phyloP scores from a whole-genome alignment of 2,797 vertebrate genomes.

The Scyliorhinus canicula region DNA sequence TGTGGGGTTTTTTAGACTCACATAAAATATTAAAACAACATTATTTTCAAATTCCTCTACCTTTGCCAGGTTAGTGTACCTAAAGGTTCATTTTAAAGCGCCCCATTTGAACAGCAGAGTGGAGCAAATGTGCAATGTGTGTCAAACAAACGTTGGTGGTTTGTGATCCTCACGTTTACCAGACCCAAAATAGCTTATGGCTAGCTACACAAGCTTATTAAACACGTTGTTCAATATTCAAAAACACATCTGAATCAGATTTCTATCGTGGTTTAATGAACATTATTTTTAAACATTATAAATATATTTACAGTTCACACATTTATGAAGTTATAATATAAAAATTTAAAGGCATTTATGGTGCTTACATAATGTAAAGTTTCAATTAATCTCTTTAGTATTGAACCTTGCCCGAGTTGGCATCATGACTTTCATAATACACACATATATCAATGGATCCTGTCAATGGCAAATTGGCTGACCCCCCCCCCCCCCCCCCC shows the following conservation, averaged over 20 bases:
- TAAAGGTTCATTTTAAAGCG: neutral
- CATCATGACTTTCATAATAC: neutral
- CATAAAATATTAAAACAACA: neutral
- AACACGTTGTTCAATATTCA: neutral
- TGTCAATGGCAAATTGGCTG: neutral
- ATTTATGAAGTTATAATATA: neutral
- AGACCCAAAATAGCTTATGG: neutral
- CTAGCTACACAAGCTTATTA: neutral
- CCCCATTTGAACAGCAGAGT: neutral
- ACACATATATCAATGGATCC: neutral
- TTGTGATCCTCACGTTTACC: neutral
- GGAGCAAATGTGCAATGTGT: neutral
- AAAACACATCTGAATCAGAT: neutral
- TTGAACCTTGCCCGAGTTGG: neutral
- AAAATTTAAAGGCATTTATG: neutral
- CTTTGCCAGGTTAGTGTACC: neutral
- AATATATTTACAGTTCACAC: too few species aligned
- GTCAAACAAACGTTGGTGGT: neutral
- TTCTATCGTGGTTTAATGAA: neutral
- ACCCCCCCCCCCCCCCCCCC: too few species aligned
- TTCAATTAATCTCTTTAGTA: conserved; percentile 9
- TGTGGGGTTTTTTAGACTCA: conserved; percentile 12
- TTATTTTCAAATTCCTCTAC: neutral
- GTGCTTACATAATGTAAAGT: neutral
- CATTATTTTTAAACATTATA: neutral